Base-by-base conservation (phyloP, 2,113 vertebrate genomes). In the Petrocephalus microphthalmus region DNA sequence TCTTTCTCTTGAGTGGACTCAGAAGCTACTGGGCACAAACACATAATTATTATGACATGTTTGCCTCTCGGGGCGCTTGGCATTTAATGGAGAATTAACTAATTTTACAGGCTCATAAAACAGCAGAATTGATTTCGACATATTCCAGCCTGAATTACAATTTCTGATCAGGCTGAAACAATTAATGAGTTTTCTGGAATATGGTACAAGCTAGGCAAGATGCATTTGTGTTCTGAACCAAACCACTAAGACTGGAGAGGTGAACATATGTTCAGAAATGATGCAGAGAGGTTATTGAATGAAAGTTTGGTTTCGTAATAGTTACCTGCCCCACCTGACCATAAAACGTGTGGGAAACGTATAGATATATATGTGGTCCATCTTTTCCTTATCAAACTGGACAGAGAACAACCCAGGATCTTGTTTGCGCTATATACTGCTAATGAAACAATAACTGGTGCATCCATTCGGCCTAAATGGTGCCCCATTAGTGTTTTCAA, bases 31-130 rank as follows among this genome's bases (percentile, higher is more conserved):
- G 54, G 20, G 22, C 85, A 42, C 53, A 87, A 64, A 33, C 53
- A 67, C n/a, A 15, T 87, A 64, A 57, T 83, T 83, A 87, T 57
- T 11, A 64, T 42, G n/a, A 64, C 37, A 86, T 52, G 51, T 53
- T n/a, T 56, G 53, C 84, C 51, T 54, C 15, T 37, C 20, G 60
- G 60, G 60, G 54, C 6, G 13, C 53, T 86, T 54, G 85, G 37
- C 85, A 33, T 42, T 87, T 57, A 87, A 87, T 87, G 20, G 53
- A 60, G 11, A 64, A 42, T 57, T 87, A 60, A 87, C 81, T 83
- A 45, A 45, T 83, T 83, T 83, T 83, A 47, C 22, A 45, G 37
- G 81, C 42, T 83, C 45, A 49, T 83, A 83, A 83, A 83, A 83
- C 22, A n/a, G 37, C 81, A 83, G 37, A 49, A 22, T 45, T 83